A percentile compares a stretch with the other conserved stretches of the same genome.
phyloP scores from a whole-genome alignment of 2,888 invertebrate genomes.

The Ethmia dodecea region DNA sequence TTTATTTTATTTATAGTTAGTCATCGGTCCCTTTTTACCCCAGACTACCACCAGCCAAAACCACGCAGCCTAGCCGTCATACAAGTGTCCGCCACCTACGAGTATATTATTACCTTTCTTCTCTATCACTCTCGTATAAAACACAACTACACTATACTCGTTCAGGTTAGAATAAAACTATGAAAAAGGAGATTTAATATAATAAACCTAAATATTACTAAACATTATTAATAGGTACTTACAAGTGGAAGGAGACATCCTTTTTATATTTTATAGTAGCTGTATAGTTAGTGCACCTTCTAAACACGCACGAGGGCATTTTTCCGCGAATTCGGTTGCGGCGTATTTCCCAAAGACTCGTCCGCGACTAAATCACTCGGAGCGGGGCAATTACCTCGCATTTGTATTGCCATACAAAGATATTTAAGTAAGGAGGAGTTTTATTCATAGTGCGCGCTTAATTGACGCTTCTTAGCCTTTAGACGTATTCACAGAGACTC shows the following conservation, averaged over 20 bases:
- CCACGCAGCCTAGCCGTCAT: not conserved
- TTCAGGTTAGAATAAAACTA: not conserved
- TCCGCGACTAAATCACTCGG: not conserved
- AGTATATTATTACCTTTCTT: no score
- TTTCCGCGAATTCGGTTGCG: not conserved
- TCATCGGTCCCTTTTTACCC: no score
- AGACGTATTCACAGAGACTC: no score
- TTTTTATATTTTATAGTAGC: not conserved
- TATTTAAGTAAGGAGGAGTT: no score
- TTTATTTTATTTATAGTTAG: no score
- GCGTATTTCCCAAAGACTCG: not conserved
- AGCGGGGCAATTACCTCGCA: not conserved
- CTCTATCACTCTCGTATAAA: not conserved
- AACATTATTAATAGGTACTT: no score
- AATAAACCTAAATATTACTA: not conserved
- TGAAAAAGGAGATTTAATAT: not conserved
- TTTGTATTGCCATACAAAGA: no score
- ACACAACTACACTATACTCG: not conserved
- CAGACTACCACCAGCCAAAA: not conserved
- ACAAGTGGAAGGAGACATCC: not conserved
- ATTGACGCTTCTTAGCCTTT: no score
- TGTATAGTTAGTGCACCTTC: not conserved
- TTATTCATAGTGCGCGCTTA: no score
- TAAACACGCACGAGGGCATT: not conserved
- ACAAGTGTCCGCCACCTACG: not conserved